Conservation (phyloP, 2,113 vertebrate species). For the Vidua macroura region DNA sequence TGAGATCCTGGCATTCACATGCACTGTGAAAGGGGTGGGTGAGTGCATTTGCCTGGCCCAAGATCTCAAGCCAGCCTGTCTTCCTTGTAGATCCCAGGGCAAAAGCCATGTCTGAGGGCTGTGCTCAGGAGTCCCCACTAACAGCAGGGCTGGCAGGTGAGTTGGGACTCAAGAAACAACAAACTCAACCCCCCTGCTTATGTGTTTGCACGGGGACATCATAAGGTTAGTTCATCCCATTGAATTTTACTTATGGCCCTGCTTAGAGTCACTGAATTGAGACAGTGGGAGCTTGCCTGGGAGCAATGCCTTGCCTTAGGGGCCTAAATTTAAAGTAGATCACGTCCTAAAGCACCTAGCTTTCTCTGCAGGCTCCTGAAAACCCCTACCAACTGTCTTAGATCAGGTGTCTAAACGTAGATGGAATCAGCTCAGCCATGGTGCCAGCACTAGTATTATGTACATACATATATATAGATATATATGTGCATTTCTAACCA, state of each 20-base stretch:
- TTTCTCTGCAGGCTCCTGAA: neutral
- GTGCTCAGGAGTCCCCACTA: accelerated
- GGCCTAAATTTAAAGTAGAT: neutral
- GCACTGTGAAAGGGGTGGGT: neutral
- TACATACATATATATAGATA: accelerated
- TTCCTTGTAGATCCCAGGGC: neutral
- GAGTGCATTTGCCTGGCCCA: neutral
- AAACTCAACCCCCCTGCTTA: neutral
- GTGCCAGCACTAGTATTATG: neutral
- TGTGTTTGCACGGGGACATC: neutral
- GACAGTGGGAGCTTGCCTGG: neutral
- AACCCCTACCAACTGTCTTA: neutral
- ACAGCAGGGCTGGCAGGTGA: neutral
- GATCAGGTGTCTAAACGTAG: neutral
- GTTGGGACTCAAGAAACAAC: neutral
- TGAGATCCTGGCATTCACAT: neutral
- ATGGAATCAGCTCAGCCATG: neutral
- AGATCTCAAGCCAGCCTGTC: neutral
- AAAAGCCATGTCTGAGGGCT: neutral
- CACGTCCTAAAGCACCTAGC: neutral
- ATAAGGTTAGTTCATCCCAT: neutral
- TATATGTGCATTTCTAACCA: neutral
- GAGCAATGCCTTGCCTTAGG: neutral
- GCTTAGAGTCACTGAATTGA: neutral
- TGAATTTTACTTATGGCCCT: neutral